Percentiles rank a stretch among this genome's conserved stretches.
Evolutionary conservation across 1,140 invertebrate species (phyloP).

Genomic region (Archivesica marissinica): DNA sequence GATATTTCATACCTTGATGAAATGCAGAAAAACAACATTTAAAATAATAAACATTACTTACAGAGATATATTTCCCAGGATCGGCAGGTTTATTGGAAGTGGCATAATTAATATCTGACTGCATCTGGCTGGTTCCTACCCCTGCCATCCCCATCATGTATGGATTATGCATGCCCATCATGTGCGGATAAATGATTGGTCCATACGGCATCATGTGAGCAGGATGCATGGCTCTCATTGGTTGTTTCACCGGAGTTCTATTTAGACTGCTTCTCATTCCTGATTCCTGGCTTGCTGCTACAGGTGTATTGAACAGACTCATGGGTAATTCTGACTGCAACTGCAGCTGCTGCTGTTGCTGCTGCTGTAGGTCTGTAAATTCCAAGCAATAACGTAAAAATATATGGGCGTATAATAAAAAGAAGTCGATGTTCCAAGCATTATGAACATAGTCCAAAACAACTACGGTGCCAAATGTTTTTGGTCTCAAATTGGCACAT

Average conservation of each 20-base stretch:
- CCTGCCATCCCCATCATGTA: slow-evolving; percentile 24
- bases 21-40: too few species aligned
- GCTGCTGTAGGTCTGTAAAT: not conserved
- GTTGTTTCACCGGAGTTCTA: slow-evolving; percentile 38
- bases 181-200: slow-evolving; percentile 43
- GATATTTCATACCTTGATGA: too few species aligned
- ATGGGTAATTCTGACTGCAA: not conserved
- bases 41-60: slow-evolving; percentile 1
- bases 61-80: slow-evolving; percentile 23
- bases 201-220: slow-evolving; percentile 53
- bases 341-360: not conserved
- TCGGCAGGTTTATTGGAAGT: not conserved
- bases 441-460: too few species aligned
- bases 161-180: slow-evolving; percentile 56
- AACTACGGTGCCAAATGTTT: too few species aligned
- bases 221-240: slow-evolving; percentile 16
- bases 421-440: too few species aligned
- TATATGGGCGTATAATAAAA: too few species aligned
- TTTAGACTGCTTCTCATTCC: not conserved
- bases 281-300: not conserved
- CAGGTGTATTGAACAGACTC: not conserved
- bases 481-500: too few species aligned
- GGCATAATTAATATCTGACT: too few species aligned
- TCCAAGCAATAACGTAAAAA: too few species aligned
- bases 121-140: not conserved